phyloP scores from a whole-genome alignment of 92 coral and sea anemone genomes.

The Hydrozoanthus gracilis region DNA sequence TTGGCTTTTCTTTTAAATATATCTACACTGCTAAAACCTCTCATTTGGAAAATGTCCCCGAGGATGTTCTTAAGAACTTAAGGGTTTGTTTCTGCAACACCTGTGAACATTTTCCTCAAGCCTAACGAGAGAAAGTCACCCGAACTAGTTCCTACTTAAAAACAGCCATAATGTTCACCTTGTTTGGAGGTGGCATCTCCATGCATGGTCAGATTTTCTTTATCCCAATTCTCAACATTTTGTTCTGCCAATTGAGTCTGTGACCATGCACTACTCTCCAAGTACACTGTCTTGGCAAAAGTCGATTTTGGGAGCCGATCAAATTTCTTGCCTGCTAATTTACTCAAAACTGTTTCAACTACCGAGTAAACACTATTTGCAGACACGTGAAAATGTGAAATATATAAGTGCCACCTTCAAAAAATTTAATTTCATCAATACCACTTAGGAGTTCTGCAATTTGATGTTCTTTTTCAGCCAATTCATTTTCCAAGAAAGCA shows the following conservation, averaged over 20 bases:
- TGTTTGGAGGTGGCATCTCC: constrained; percentile 39
- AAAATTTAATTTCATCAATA: constrained; percentile 20
- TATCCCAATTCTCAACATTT: constrained; percentile 5
- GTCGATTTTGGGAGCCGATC: constrained; percentile 34
- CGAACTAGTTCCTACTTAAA: constrained; percentile 18
- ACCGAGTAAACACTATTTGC: constrained; percentile 7
- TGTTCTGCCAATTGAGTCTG: constrained; percentile 36
- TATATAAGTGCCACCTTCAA: constrained; percentile 16
- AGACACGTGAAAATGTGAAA: constrained; percentile 11
- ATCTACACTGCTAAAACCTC: constrained; percentile 22
- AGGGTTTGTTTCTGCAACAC: too few species aligned
- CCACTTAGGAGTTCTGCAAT: constrained; percentile 32
- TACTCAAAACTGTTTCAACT: neutral
- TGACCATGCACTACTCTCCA: constrained; percentile 35
- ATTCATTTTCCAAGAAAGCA: constrained; percentile 7
- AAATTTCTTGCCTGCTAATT: constrained; percentile 36
- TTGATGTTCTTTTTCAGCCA: constrained; percentile 10
- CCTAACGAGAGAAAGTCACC: constrained; percentile 17
- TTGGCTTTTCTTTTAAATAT: constrained; percentile 9
- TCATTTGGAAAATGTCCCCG: constrained; percentile 32
- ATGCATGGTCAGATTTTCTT: constrained; percentile 34
- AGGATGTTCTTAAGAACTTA: constrained; percentile 34
- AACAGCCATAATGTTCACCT: constrained; percentile 33
- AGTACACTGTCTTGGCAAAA: too few species aligned
- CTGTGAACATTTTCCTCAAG: too few species aligned